These are phyloP conservation scores for Montipora capitata DNA, from an alignment of 92 coral and sea anemone species.

Conservation along the genomic window DNA sequence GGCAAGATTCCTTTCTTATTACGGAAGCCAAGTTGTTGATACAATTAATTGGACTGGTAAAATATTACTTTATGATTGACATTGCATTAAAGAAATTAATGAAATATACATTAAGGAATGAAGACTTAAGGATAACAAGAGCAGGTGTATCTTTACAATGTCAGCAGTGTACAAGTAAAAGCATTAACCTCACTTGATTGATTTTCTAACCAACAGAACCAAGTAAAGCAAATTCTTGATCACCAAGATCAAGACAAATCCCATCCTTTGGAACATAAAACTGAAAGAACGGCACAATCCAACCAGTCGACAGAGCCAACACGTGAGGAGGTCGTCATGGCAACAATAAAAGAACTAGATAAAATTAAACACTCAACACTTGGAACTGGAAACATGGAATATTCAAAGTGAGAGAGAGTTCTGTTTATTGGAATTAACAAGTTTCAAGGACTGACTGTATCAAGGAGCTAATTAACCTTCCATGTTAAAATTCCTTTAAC, in stretches of 20 bases:
- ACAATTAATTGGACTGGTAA: too few species aligned
- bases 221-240: constrained; percentile 47
- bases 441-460: too few species aligned
- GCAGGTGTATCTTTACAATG: too few species aligned
- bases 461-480: too few species aligned
- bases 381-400: constrained; percentile 41
- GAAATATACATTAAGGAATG: too few species aligned
- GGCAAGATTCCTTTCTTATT: too few species aligned
- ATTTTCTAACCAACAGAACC: not conserved
- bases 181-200: not conserved
- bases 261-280: constrained; percentile 22
- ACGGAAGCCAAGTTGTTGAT: too few species aligned
- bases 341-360: constrained; percentile 87
- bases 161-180: not conserved
- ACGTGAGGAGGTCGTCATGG: constrained; percentile 85
- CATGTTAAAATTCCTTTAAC: too few species aligned
- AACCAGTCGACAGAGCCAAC: constrained; percentile 68
- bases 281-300: not conserved
- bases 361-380: constrained; percentile 69
- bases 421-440: too few species aligned
- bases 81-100: too few species aligned
- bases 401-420: constrained; percentile 36
- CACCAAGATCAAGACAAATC: constrained; percentile 36
- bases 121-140: too few species aligned
- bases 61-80: too few species aligned